Conservation (phyloP, 2,888 invertebrate genomes). For the Hydrotaea cyrtoneurina region DNA sequence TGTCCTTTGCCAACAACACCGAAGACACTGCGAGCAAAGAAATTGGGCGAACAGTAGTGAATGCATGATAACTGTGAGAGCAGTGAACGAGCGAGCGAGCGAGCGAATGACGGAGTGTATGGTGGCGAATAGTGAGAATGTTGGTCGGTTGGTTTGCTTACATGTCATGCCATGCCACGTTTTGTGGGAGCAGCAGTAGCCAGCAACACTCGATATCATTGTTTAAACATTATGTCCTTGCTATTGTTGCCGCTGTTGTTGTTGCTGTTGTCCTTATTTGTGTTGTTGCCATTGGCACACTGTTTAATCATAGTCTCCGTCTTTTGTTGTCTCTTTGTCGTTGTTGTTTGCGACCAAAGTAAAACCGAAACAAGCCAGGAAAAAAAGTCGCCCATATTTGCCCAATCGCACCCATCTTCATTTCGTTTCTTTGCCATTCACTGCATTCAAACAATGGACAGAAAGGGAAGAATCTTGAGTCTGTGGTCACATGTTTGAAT, state of each 20-base stretch:
- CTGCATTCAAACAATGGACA: neutral
- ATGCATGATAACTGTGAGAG: conserved; percentile 29
- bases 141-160: conserved; percentile 24
- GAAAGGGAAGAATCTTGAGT: neutral
- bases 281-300: conserved; percentile 46
- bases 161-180: conserved; percentile 19
- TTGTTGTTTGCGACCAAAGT: conserved; percentile 47
- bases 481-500: no score
- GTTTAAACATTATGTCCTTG: conserved; percentile 51
- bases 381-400: conserved; percentile 46
- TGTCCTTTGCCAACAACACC: conserved; percentile 55
- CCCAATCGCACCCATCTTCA: conserved; percentile 56
- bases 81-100: no score
- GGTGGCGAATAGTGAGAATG: conserved; percentile 11
- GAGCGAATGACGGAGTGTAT: no score
- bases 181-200: conserved; percentile 48
- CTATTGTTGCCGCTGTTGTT: neutral
- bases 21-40: no score
- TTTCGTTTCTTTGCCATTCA: neutral
- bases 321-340: conserved; percentile 32
- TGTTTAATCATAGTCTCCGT: conserved; percentile 51
- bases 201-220: conserved; percentile 63
- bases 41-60: neutral
- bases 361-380: conserved; percentile 33
- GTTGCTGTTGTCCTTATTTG: neutral